Base-by-base conservation (phyloP, 2,113 vertebrate species). In the Pomatostomus ruficeps region DNA sequence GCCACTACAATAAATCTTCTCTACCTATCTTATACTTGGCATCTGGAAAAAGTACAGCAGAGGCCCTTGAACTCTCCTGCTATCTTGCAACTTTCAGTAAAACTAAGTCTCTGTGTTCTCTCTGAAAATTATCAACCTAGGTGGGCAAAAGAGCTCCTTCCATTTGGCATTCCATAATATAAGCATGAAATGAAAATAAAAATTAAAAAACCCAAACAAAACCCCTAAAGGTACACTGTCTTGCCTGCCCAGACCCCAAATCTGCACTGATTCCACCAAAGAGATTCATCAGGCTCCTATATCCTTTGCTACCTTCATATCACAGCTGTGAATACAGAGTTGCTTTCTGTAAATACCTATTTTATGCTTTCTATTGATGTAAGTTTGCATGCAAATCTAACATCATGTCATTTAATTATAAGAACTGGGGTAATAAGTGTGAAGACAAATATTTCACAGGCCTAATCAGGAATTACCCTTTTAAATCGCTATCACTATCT, bases 381-480 rank as follows among this genome's bases (percentile, higher is more conserved):
- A 68, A 2, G 7, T 89, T 85, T 85, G 70, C 73, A 92, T 89
- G 80, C 33, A 96, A 95, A 96, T 95, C 70, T 67, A 92, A 75
- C 73, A 93, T 72, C 51, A 62, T 94, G 85, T 82, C 74, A 96
- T 95, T 92, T 96, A 95, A 96, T 96, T 93, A 89, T 67, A 93
- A 38, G 42, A 91, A 81, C 24, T 57, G 52, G 29, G 19, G 33
- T 91, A 97, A 95, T 95, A 96, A 75, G 45, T 92, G 57, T 89
- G 76, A 84, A 93, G 83, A 92, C 59, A 96, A 96, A 89, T 97
- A 95, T 93, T 96, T 96, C 92, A 94, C 85, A 96, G 80, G 71
- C n/a, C 46, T 92, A 94, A 96, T 95, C 91, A 96, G 89, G 85
- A 94, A 94, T 92, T 93, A 95, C 86, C 67, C 23, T 80, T 91